Evolutionary conservation across 2,888 invertebrate species (phyloP).

Genomic region (Cylloceria caligata): DNA sequence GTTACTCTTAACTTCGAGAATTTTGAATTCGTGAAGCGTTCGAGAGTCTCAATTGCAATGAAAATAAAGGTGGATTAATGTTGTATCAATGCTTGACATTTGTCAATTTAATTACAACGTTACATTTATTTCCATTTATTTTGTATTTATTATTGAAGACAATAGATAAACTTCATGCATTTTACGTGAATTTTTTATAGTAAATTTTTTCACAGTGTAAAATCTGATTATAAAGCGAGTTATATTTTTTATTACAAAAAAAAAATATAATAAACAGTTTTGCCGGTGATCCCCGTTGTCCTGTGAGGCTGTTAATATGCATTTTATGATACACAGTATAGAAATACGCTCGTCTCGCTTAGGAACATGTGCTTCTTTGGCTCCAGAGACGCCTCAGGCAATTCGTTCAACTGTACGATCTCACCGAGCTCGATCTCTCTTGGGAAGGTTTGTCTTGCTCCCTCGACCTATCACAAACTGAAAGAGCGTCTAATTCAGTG

Average conservation of each 20-base stretch:
- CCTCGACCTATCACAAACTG: constrained; percentile 47
- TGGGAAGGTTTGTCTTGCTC: constrained; percentile 60
- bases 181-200: too few species aligned
- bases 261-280: not conserved
- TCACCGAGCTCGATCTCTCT: constrained; percentile 53
- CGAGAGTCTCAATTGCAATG: too few species aligned
- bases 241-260: not conserved
- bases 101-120: too few species aligned
- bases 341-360: constrained; percentile 10
- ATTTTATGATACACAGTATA: constrained; percentile 1
- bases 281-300: not conserved
- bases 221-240: not conserved
- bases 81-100: too few species aligned
- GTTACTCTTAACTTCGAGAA: too few species aligned
- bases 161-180: too few species aligned
- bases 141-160: too few species aligned
- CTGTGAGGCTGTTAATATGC: not conserved
- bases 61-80: too few species aligned
- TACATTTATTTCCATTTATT: too few species aligned
- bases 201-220: too few species aligned
- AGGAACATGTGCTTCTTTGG: constrained; percentile 31
- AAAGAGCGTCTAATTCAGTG: constrained; percentile 50
- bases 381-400: constrained; percentile 50
- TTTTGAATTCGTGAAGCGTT: too few species aligned
- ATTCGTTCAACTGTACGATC: constrained; percentile 43